These are phyloP conservation scores for Eledona agricola DNA, from an alignment of 2,888 invertebrate species.

Conservation along the genomic window DNA sequence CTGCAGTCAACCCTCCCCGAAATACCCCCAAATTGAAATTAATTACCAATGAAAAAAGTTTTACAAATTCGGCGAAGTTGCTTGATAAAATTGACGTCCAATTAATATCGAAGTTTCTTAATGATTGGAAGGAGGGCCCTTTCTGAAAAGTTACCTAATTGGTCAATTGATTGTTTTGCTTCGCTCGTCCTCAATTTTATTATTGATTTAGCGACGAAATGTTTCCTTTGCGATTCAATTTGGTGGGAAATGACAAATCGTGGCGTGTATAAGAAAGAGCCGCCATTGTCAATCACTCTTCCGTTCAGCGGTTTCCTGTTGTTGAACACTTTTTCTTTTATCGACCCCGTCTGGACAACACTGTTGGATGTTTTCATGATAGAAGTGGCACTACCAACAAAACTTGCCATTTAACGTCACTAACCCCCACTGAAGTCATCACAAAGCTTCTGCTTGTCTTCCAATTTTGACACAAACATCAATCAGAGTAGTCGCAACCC, in stretches of 20 bases:
- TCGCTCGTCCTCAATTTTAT: conserved; percentile 16
- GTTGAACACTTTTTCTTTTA: conserved; percentile 45
- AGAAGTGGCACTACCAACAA: conserved; percentile 51
- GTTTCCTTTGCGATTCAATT: conserved; percentile 32
- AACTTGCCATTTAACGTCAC: conserved; percentile 52
- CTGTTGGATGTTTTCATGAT: conserved; percentile 43
- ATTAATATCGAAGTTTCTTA: conserved; percentile 32
- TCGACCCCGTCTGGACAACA: conserved; percentile 39
- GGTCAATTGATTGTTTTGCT: conserved; percentile 29
- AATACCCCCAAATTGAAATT: conserved; percentile 32
- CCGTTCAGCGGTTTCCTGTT: conserved; percentile 50
- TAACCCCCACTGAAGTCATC: conserved; percentile 14
- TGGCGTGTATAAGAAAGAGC: conserved; percentile 30
- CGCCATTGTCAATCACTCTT: conserved; percentile 47
- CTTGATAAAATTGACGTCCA: conserved; percentile 32
- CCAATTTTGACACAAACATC: conserved; percentile 5
- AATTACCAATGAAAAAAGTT: conserved; percentile 31
- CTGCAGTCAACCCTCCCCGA: conserved; percentile 4
- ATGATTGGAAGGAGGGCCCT: conserved; percentile 19
- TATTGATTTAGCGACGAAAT: conserved; percentile 18
- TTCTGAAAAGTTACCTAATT: conserved; percentile 26
- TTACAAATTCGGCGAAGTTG: conserved; percentile 20
- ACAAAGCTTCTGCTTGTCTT: conserved; percentile 1
- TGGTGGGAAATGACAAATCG: conserved; percentile 42
- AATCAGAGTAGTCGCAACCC: conserved; percentile 1